Evolutionary conservation across 2,888 invertebrate genomes (phyloP), one percentile per base, ranked within the genome.

Genomic region (Trisateles emortualis): DNA sequence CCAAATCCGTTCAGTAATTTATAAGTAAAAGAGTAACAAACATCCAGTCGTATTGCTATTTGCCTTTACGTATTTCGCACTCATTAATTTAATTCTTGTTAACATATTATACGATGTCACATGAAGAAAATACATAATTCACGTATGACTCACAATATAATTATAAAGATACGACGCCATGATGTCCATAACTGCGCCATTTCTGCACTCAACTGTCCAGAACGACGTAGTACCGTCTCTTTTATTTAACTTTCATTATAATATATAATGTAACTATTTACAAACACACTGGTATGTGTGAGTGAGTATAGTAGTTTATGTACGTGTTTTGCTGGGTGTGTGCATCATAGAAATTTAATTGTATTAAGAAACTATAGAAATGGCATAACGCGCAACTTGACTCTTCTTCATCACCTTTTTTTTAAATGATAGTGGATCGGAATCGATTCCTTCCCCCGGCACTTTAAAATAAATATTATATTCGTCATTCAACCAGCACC

Each of bases 121-220:
- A 4, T 8, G 8, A 26, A 26, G 8, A 26, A 6, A 26, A 3
- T 6, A 6, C 26, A 26, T 8, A 6, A 3, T 16, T 16, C 16
- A 8, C 2, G 4, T 38, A 0, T 19, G 38, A 38, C n/a, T 44
- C 16, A 35, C 11, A 17, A 33, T 10, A 33, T 14, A 13, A 33
- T 44, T 22, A 22, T 6, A 42, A 35, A 35, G 33, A 11, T 33
- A 6, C 8, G 16, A 30, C 32, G 13, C 13, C 11, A 11, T 5
- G 13, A n/a, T 11, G 26, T 19, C 16, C 29, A 52, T 51, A 69
- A 53, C 51, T 69, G 47, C 62, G 70, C 9, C 49, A 32, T 11
- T 16, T 2, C 43, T 41, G 36, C 48, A 22, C 30, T 14, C 13
- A 30, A 39, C 17, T 49, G 52, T 42, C 52, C 52, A 44, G 33